Base-by-base conservation (phyloP, 2,888 invertebrate species). In the Plusia festucae region DNA sequence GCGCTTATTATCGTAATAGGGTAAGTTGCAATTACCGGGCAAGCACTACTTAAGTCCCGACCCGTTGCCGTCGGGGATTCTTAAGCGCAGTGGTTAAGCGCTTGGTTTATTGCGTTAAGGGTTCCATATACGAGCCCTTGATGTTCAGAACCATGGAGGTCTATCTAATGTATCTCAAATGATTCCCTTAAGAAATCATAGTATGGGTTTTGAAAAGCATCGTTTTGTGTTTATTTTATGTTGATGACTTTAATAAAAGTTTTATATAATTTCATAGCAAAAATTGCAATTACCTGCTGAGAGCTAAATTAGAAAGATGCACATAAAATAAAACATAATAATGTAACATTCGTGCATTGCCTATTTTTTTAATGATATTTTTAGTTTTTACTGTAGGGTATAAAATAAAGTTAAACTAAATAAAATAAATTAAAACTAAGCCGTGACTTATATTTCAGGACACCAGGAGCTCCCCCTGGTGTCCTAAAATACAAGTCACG, bases 31-130 rank as follows among this genome's bases (percentile, higher is more conserved):
- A 49, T 49, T 49, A 49, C 18, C 18, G 46, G 4, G 18, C 18
- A 49, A 49, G 46, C 11, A 49, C 46, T 49, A 49, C 46, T 46
- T 46, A 20, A 49, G 18, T 49, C 46, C 46, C 46, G 20, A 49
- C 46, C 46, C 46, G 46, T 9, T 18, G 46, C 46, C 40, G 18
- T 49, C 13, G 20, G 46, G 34, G 46, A 49, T 18, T 49, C 46
- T 20, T 18, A 20, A 20, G 46, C 46, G 46, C 46, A 49, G 46
- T 49, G 46, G 46, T 49, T 49, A 49, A 49, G 46, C 20, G 20
- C 20, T 49, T 49, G 46, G 46, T 49, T 49, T 49, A 49, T 49
- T 49, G 18, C 46, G 46, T 20, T n/a, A 7, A 40, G 40, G 40
- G 40, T n/a, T 40, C n/a, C 40, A 4, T n/a, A 40, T 40, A 40